Percentiles rank a stretch among this genome's conserved stretches.
phyloP scores from a whole-genome alignment of 1,140 invertebrate species.

The Heterodera carotae region DNA sequence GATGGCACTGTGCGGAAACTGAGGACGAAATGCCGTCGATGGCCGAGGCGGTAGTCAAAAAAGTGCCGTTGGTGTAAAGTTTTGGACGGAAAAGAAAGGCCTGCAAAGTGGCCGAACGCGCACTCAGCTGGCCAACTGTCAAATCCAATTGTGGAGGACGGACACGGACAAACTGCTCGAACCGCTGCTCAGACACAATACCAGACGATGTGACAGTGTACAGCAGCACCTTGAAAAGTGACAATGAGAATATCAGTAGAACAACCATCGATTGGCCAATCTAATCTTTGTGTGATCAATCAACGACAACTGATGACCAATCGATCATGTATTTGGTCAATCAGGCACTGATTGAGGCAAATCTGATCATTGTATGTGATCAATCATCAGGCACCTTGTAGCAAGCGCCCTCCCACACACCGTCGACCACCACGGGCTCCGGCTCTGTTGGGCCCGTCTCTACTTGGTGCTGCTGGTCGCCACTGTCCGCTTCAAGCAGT shows the following conservation, averaged over 20 bases:
- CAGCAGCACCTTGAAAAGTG: conserved; percentile 48
- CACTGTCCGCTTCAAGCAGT: conserved; percentile 15
- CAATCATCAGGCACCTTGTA: conserved; percentile 57
- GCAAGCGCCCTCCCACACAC: conserved; percentile 54
- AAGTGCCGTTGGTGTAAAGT: not conserved
- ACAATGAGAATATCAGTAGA: not conserved
- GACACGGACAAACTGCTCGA: conserved; percentile 56
- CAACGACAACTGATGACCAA: too few relatives aligned
- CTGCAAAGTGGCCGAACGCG: conserved; percentile 41
- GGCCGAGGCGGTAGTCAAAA: not conserved
- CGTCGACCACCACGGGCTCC: conserved; percentile 45
- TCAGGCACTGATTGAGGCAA: too few relatives aligned
- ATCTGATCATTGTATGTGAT: too few relatives aligned
- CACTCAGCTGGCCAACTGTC: conserved; percentile 48
- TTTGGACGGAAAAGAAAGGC: conserved; percentile 27
- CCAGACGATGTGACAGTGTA: conserved; percentile 64
- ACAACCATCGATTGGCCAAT: too few relatives aligned
- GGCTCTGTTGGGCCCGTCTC: conserved; percentile 47
- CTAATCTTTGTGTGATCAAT: too few relatives aligned
- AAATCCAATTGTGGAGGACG: conserved; percentile 53
- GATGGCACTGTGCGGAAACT: conserved; percentile 33
- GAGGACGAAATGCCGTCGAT: not conserved
- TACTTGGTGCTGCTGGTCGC: conserved; percentile 35
- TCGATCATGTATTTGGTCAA: conserved; percentile 1
- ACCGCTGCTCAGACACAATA: conserved; percentile 58